A percentile compares a stretch with the other conserved stretches of the same genome.
Evolutionary conservation across 2,113 vertebrate genomes (phyloP).

Genomic region (Tyto alba): DNA sequence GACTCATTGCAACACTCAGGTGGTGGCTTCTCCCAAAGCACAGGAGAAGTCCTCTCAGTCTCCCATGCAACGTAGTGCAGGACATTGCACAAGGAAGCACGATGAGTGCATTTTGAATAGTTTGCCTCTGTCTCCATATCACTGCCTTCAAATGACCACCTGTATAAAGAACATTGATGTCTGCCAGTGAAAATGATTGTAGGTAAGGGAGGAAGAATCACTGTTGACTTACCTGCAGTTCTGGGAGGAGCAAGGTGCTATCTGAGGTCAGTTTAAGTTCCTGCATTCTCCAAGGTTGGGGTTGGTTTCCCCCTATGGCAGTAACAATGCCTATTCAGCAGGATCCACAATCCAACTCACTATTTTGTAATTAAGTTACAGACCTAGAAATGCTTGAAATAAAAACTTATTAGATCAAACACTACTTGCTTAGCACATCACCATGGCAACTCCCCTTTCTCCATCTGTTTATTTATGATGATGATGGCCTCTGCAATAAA

Average conservation of each 20-base stretch:
- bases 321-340: not conserved
- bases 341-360: not conserved
- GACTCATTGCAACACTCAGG: not conserved
- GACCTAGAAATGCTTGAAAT: not conserved
- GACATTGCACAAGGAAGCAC: not conserved
- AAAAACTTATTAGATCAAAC: slow-evolving; percentile 2
- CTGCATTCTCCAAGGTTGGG: not conserved
- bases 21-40: not conserved
- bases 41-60: not conserved
- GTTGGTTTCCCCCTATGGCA: not conserved
- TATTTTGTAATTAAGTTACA: not conserved
- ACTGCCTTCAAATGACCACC: not conserved
- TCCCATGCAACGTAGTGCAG: not conserved
- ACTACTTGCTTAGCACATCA: not conserved
- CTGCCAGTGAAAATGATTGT: not conserved
- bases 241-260: not conserved
- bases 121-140: not conserved
- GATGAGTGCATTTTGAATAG: not conserved
- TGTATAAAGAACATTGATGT: not conserved
- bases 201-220: not conserved
- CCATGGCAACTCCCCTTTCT: not conserved
- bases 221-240: not conserved
- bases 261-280: not conserved
- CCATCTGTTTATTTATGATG: not conserved
- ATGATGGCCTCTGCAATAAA: not conserved